Base-by-base conservation (phyloP, 2,797 vertebrate species). In the Pangasius mekongensis region DNA sequence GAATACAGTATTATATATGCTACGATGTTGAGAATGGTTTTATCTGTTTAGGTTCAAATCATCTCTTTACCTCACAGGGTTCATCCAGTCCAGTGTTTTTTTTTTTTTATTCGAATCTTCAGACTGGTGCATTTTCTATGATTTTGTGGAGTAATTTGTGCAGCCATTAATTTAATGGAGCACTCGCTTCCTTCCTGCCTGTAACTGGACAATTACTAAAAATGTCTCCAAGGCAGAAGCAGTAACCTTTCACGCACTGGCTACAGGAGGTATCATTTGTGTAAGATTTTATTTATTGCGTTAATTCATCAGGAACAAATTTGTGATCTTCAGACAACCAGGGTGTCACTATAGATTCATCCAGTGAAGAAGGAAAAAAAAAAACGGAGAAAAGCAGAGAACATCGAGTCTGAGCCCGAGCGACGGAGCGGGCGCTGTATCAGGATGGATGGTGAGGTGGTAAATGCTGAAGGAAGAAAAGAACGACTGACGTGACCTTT, bases 101-200 rank as follows among this genome's bases (percentile, higher is more conserved):
- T 64, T 3, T 13, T 62, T 64, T 43, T 83, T 47, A 83, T n/a
- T 54, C 27, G 5, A 0, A 43, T 73, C 7, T 80, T 58, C 52
- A 20, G 52, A 10, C 54, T 20, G 52, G 30, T 54, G 78, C n/a
- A 64, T 81, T 81, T 69, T 52, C 62, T 20, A 54, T 13, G 9
- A 16, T 87, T 69, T 47, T 39, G 52, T 47, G 10, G 20, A 82
- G 33, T 54, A 24, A 43, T 87, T 69, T 71, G 64, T 60, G 33
- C 3, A 73, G 33, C 66, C 77, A 73, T 83, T 73, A 73, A 49
- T 60, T 87, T 83, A 62, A 62, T 87, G 66, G 66, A 30, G 16
- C 54, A 24, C 80, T 62, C 36, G 7, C 78, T 22, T 27, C 52
- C 52, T 82, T 73, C 11, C 77, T 82, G 27, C 64, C 24, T 71